Evolutionary conservation across 2,888 invertebrate species (phyloP).

Genomic region (Tethea ocularis): DNA sequence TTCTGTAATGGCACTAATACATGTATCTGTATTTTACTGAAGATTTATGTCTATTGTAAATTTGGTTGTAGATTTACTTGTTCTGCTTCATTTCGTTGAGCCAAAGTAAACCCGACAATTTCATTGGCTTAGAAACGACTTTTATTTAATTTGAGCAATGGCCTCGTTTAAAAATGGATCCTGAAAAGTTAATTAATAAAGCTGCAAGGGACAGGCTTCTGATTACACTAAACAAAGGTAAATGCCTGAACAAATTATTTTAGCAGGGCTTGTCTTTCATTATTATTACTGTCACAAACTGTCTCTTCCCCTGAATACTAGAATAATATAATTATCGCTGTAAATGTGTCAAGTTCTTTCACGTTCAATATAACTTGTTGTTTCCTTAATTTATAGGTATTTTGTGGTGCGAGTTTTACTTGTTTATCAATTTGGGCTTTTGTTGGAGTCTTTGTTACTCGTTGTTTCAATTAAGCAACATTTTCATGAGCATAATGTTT

Average conservation of each 20-base stretch:
- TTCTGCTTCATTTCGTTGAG: too few relatives aligned
- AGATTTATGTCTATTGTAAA: background rate
- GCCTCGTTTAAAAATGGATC: background rate
- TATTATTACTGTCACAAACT: background rate
- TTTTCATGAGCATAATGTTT: background rate
- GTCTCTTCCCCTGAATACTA: background rate
- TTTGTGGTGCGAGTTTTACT: background rate
- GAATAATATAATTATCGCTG: background rate
- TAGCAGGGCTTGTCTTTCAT: background rate
- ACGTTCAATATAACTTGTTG: background rate
- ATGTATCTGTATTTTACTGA: background rate
- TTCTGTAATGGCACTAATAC: background rate
- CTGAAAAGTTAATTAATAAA: conserved; percentile 10
- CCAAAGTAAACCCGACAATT: background rate
- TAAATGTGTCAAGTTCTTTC: background rate
- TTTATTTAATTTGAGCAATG: background rate
- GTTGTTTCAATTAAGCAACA: background rate
- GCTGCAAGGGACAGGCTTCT: conserved; percentile 6
- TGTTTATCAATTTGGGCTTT: background rate
- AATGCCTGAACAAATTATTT: background rate
- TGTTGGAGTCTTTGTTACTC: background rate
- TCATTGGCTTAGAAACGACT: background rate
- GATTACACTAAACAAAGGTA: conserved; percentile 5
- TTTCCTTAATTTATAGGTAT: background rate
- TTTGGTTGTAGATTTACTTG: background rate